Percentiles rank a stretch among this genome's conserved stretches.
Evolutionary conservation across 2,888 invertebrate genomes (phyloP).

Genomic region (Leucophenga maculata): DNA sequence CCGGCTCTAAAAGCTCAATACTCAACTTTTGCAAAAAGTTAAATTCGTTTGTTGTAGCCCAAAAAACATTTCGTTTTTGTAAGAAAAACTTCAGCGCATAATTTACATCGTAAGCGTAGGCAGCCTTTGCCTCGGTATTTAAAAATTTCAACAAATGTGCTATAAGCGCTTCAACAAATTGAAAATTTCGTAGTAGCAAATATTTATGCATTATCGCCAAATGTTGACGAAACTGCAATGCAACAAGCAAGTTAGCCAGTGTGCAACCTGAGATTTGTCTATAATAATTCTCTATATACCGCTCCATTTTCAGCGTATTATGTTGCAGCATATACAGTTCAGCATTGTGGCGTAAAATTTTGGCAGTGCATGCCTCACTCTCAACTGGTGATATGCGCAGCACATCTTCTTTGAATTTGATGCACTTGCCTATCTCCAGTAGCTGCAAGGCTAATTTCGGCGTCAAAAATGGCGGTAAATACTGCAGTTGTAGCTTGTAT

Average conservation of each 20-base stretch:
- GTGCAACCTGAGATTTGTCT: no score
- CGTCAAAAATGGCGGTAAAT: conserved; percentile 38
- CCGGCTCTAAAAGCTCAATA: not conserved
- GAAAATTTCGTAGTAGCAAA: not conserved
- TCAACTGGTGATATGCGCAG: not conserved
- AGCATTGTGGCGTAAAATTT: conserved; percentile 12
- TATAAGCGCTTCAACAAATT: not conserved
- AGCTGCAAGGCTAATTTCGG: conserved; percentile 15
- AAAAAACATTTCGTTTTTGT: no score
- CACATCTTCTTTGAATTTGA: conserved; percentile 24
- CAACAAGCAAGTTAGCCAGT: not conserved
- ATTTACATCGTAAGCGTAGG: not conserved
- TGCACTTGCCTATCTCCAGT: conserved; percentile 36
- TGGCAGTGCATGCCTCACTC: not conserved
- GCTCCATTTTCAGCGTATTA: conserved; percentile 28
- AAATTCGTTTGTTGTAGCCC: not conserved
- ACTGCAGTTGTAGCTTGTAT: conserved; percentile 25
- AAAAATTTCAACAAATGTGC: not conserved
- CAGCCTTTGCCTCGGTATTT: not conserved
- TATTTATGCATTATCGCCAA: not conserved
- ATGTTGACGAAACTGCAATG: not conserved
- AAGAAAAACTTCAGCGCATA: not conserved
- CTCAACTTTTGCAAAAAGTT: not conserved
- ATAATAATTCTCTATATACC: not conserved
- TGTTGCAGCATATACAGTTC: conserved; percentile 1